These are phyloP conservation scores for Bryconaethiops microstoma DNA, from an alignment of 2,797 vertebrate genomes.

Conservation along the genomic window DNA sequence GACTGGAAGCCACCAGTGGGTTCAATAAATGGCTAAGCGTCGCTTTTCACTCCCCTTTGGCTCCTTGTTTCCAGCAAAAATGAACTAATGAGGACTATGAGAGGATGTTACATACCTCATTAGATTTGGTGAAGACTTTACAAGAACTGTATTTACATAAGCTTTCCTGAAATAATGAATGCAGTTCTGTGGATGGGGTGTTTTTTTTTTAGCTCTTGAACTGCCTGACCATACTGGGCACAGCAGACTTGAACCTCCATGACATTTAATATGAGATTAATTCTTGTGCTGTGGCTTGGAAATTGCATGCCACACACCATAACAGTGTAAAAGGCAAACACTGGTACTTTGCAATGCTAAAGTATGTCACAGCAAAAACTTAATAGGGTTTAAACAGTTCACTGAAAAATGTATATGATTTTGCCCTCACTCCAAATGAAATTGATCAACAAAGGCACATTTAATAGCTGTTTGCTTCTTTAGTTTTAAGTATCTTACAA, in stretches of 20 bases:
- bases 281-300: background rate
- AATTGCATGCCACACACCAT: background rate
- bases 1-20: constrained; percentile 2
- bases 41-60: constrained; percentile 8
- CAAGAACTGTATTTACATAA: constrained; percentile 1
- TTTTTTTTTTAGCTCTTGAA: constrained; percentile 38
- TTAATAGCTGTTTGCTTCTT: too few relatives aligned
- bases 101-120: constrained; percentile 26
- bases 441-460: too few relatives aligned
- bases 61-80: constrained; percentile 33
- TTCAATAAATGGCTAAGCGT: constrained; percentile 14
- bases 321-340: background rate
- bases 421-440: too few relatives aligned
- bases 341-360: background rate
- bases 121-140: constrained; percentile 35
- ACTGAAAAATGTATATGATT: too few relatives aligned
- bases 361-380: too few relatives aligned
- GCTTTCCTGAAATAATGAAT: constrained; percentile 37
- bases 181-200: constrained; percentile 17
- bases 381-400: too few relatives aligned
- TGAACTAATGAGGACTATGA: constrained; percentile 27
- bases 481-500: too few relatives aligned
- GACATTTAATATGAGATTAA: background rate
- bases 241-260: background rate
- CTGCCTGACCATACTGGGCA: background rate